phyloP scores from a whole-genome alignment of 1,140 invertebrate species.

The Bombus balteatus region DNA sequence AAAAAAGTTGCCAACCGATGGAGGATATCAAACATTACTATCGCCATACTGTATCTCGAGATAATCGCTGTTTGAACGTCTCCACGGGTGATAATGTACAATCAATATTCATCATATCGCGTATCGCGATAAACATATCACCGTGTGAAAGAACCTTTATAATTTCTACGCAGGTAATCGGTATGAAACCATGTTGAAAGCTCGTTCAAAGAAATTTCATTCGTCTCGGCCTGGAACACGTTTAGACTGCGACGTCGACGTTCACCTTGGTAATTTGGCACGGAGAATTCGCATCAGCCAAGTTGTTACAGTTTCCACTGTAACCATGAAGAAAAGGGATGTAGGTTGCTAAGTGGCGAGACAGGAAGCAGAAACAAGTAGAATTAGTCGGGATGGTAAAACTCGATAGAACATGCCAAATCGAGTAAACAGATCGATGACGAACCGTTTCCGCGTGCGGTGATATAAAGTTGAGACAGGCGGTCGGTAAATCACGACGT shows the following conservation, averaged over 20 bases:
- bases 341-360: not conserved
- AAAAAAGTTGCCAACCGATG: too few relatives aligned
- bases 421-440: slow-evolving; percentile 60
- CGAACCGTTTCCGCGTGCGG: slow-evolving; percentile 18
- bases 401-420: slow-evolving; percentile 16
- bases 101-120: too few relatives aligned
- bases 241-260: slow-evolving; percentile 14
- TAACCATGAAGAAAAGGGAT: slow-evolving; percentile 24
- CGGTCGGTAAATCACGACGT: slow-evolving; percentile 47
- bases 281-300: slow-evolving; percentile 54
- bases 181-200: not conserved
- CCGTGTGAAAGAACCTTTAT: too few relatives aligned
- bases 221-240: slow-evolving; percentile 18
- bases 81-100: too few relatives aligned
- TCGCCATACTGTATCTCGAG: too few relatives aligned
- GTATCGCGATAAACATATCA: too few relatives aligned
- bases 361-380: slow-evolving; percentile 37
- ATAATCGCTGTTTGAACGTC: too few relatives aligned
- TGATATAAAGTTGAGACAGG: slow-evolving; percentile 30
- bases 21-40: too few relatives aligned
- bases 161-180: slow-evolving; percentile 14
- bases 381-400: slow-evolving; percentile 39
- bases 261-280: slow-evolving; percentile 50
- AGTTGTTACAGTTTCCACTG: slow-evolving; percentile 39
- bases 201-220: slow-evolving; percentile 35